These are phyloP conservation scores for Pangasianodon gigas DNA, from an alignment of 2,113 vertebrate genomes.

Conservation along the genomic window DNA sequence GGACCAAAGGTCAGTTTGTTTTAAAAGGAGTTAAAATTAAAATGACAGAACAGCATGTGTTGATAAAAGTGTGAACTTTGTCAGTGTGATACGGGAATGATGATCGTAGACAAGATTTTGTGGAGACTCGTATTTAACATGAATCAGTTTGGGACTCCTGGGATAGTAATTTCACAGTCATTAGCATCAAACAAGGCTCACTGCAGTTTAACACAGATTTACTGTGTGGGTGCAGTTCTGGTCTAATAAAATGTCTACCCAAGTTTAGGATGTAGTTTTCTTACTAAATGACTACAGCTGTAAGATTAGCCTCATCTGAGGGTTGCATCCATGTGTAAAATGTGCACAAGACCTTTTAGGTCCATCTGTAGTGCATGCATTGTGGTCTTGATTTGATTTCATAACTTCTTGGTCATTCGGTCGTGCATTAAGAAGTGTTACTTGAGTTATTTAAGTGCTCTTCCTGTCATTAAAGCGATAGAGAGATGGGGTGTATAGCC, in stretches of 20 bases:
- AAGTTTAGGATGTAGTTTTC: constrained; percentile 8
- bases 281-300: constrained; percentile 31
- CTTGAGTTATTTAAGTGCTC: constrained; percentile 42
- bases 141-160: background rate
- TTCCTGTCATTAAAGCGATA: constrained; percentile 63
- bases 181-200: constrained; percentile 31
- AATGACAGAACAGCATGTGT: background rate
- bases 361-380: background rate
- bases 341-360: background rate
- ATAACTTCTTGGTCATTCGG: constrained; percentile 49
- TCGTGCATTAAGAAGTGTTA: constrained; percentile 42
- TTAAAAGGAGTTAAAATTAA: background rate
- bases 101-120: constrained; percentile 19
- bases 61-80: background rate
- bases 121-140: background rate
- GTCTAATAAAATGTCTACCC: constrained; percentile 37
- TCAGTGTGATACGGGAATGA: background rate
- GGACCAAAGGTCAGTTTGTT: constrained; percentile 66
- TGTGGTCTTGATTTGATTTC: constrained; percentile 38
- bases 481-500: constrained; percentile 48
- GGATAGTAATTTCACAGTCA: constrained; percentile 43
- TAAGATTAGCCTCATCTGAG: constrained; percentile 25
- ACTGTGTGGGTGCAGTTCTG: constrained; percentile 22
- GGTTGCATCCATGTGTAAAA: background rate
- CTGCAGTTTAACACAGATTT: background rate